Evolutionary conservation across 1,140 invertebrate genomes (phyloP).

Genomic region (Ridgeia piscesae): DNA sequence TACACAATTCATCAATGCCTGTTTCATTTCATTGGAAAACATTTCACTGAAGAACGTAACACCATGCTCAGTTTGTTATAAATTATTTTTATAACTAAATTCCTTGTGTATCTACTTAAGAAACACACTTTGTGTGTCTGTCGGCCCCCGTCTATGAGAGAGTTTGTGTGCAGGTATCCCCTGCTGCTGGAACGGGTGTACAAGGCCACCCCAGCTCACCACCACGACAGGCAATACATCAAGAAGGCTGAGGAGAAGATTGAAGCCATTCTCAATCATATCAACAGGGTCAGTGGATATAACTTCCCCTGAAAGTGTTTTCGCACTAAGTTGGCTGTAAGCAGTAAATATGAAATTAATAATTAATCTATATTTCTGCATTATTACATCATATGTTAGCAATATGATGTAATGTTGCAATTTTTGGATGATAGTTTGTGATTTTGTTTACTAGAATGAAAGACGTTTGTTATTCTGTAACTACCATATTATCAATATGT

Average conservation of each 20-base stretch:
- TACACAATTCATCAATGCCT: no score
- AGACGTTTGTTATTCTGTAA: no score
- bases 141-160: no score
- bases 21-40: no score
- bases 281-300: conserved; percentile 68
- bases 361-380: not conserved
- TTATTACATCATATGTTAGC: not conserved
- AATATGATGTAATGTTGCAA: not conserved
- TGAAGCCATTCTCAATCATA: conserved; percentile 88
- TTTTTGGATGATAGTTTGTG: not conserved
- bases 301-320: not conserved
- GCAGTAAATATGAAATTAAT: not conserved
- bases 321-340: not conserved
- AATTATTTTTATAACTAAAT: no score
- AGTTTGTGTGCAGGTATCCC: conserved; percentile 93
- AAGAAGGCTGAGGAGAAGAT: conserved; percentile 87
- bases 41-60: no score
- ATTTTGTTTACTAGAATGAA: not conserved
- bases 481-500: not conserved
- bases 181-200: conserved; percentile 83
- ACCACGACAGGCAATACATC: conserved; percentile 72
- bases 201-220: conserved; percentile 83
- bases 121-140: no score
- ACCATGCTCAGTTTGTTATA: no score
- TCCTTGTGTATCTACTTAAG: no score